These are phyloP conservation scores for Onychomys torridus DNA, from an alignment of 2,797 vertebrate genomes.

Conservation along the genomic window DNA sequence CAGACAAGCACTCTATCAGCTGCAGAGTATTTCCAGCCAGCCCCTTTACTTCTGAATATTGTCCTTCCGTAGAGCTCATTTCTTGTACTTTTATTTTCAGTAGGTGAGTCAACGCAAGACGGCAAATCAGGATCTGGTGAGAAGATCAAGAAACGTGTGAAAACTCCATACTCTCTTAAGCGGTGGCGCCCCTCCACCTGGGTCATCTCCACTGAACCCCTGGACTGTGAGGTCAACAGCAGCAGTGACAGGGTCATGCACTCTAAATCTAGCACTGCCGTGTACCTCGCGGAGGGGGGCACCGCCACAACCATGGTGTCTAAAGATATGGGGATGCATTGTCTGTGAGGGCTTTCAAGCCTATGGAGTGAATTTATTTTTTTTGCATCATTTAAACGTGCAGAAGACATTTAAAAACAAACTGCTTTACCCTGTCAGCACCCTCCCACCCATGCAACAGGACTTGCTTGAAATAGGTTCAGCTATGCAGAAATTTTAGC, in stretches of 20 bases:
- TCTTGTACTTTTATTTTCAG: constrained; percentile 75
- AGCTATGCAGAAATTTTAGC: constrained; percentile 97
- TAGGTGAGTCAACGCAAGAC: constrained; percentile 92
- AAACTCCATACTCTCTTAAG: constrained; percentile 98
- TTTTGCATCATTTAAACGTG: constrained; percentile 86
- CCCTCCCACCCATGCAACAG: constrained; percentile 84
- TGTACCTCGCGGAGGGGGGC: constrained; percentile 93
- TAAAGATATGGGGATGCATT: constrained; percentile 93
- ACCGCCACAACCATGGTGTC: constrained; percentile 91
- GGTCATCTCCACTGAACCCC: constrained; percentile 96
- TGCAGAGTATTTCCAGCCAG: neutral
- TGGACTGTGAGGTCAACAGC: constrained; percentile 94
- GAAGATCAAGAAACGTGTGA: constrained; percentile 99
- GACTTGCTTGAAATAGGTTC: constrained; percentile 97
- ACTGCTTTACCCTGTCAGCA: constrained; percentile 89
- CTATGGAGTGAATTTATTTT: constrained; percentile 84
- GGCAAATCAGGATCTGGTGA: constrained; percentile 93
- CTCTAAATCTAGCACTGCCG: constrained; percentile 95
- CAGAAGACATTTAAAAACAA: constrained; percentile 85
- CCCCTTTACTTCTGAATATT: neutral
- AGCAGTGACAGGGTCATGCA: constrained; percentile 85
- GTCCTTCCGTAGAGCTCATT: constrained; percentile 59
- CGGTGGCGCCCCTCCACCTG: constrained; percentile 98
- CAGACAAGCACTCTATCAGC: neutral
- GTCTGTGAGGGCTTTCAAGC: constrained; percentile 91